Evolutionary conservation across 2,888 invertebrate genomes (phyloP), one percentile per base, ranked within the genome.

Genomic region (Laothoe populi): DNA sequence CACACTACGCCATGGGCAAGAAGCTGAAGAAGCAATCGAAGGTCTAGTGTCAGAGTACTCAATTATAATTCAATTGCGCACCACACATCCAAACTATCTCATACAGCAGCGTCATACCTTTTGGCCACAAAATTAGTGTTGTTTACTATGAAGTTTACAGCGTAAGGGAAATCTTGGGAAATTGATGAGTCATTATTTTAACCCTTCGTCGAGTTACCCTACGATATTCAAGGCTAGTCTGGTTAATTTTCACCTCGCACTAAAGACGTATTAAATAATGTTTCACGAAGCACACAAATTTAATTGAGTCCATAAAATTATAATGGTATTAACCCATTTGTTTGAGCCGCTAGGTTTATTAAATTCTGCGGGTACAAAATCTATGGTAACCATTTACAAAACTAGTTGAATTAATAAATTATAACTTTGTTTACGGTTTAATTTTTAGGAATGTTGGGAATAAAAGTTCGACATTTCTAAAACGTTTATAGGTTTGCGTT

Each of bases 81-180:
- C 38, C 1, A 38, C 11, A 13, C 13, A 38, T 38, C 38, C 13
- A 3, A 31, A 38, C 13, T 38, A 1, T 38, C 38, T 10, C 38
- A 38, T 38, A 11, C 13, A 38, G 13, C 10, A 13, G 38, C 38
- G 13, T 8, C 1, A 4, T 31, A 5, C 8, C 3, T 13, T 26
- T 11, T 48, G 48, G 26, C 26, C 48, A 48, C 24, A n/a, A 48
- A 48, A 48, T 48, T 48, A 26, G 48, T 26, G n/a, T 48, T 26
- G 24, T 26, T 46, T 31, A 48, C 24, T 26, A 4, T 13, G 2
- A 0, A 8, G 26, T n/a, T 16, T 16, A 16, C 16, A 48, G 26
- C 48, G 48, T n/a, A n/a, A n/a, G n/a, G n/a, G n/a, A n/a, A n/a
- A n/a, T 26, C 48, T 48, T 26, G n/a, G n/a, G 48, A 48, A 48